Evolutionary conservation across 2,888 invertebrate species (phyloP), one percentile per base, ranked within the genome.

Genomic region (Cephus runcator): DNA sequence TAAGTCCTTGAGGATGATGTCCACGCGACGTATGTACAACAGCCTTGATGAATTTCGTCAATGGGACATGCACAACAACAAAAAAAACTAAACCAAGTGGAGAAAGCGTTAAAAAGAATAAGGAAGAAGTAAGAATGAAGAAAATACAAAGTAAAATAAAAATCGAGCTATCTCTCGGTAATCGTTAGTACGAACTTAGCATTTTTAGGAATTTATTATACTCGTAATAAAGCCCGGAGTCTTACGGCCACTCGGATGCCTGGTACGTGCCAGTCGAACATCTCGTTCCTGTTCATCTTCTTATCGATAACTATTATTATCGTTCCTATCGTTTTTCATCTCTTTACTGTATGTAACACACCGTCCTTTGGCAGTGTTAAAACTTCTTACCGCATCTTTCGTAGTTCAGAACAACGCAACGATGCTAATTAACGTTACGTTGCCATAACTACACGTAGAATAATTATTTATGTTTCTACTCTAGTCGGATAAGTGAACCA

Each of bases 51-150:
- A 56, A 56, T 56, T 23, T 56, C 9, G 56, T 56, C 9, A 56
- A 56, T 9, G 56, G 56, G 56, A 56, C 9, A 56, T 56, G 56
- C 56, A 56, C 56, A 56, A 56, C 23, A 56, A 56, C 6, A 23
- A 15, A 9, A 9, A 56, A 56, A 56, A 56, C 15, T 40, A 9
- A 56, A 56, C 9, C 34, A 69, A 75, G 34, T 12, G n/a, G 69
- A 71, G 71, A 75, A 73, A 15, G 56, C 12, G 69, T 36, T 36
- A 69, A 36, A 73, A 77, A 56, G 23, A 69, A 76, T 73, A 30
- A 69, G 34, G 69, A 73, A 15, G 68, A 78, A 36, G 11, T 30
- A 80, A 76, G 56, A 23, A 56, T 23, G 23, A 56, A 56, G 23
- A 23, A 56, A 56, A 56, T 56, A 56, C 56, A 56, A 56, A 56